Conservation (phyloP, 2,113 vertebrate species). For the Pluvialis apricaria region DNA sequence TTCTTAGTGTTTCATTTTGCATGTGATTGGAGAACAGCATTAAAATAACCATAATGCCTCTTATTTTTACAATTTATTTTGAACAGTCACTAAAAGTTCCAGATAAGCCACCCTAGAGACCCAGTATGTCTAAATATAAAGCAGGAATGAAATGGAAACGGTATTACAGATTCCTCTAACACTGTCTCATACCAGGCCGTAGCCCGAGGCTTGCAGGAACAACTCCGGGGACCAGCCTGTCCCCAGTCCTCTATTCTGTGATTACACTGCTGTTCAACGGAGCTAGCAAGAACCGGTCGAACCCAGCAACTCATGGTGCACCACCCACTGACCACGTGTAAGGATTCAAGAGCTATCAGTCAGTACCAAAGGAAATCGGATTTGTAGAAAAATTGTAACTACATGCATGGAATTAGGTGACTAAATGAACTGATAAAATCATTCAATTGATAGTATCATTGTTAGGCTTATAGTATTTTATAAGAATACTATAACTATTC, state of each 20-base stretch:
- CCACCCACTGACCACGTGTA: rapidly evolving
- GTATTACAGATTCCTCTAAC: not conserved
- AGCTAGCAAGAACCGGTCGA: not conserved
- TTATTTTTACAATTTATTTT: not conserved
- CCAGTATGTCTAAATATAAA: not conserved
- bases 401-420: not conserved
- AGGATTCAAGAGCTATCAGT: not conserved
- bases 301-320: not conserved
- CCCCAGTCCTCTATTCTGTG: rapidly evolving
- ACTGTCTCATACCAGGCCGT: not conserved
- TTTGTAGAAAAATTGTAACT: not conserved
- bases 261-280: not conserved
- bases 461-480: not conserved
- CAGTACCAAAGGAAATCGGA: not conserved
- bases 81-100: not conserved
- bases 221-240: not conserved
- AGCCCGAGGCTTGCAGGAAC: not conserved
- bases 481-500: not conserved
- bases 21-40: not conserved
- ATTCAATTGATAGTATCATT: not conserved
- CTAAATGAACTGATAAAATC: not conserved
- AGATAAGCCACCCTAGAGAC: not conserved
- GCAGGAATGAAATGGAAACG: not conserved
- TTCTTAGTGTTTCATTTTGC: not conserved
- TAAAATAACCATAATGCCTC: not conserved